Evolutionary conservation across 2,797 vertebrate genomes (phyloP).

Genomic region (Passerculus sandwichensis): DNA sequence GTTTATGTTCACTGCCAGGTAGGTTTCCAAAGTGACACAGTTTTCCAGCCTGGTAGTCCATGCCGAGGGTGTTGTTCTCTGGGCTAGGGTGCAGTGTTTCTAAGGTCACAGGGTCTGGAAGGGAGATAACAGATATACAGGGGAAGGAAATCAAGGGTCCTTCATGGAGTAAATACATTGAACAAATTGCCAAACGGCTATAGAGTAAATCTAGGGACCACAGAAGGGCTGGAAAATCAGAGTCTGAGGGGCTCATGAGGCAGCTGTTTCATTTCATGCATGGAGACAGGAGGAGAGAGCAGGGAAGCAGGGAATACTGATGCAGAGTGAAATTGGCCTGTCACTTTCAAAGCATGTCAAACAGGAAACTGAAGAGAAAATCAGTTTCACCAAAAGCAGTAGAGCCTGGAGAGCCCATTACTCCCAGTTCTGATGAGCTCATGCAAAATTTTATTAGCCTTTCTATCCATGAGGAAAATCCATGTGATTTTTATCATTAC

Average conservation of each 20-base stretch:
- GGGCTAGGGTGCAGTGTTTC: background rate
- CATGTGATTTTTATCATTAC: background rate
- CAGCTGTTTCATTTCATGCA: background rate
- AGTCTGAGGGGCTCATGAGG: background rate
- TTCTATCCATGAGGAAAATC: background rate
- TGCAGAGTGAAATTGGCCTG: background rate
- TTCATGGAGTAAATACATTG: background rate
- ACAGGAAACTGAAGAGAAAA: background rate
- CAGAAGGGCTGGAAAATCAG: background rate
- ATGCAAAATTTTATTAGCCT: background rate
- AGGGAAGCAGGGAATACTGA: background rate
- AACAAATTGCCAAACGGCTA: background rate
- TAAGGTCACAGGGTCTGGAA: background rate
- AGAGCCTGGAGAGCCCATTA: background rate
- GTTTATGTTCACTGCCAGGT: background rate
- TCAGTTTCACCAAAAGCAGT: background rate
- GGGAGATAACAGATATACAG: background rate
- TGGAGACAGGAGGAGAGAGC: background rate
- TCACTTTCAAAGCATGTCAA: background rate
- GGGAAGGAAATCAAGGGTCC: background rate
- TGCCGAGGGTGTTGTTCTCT: background rate
- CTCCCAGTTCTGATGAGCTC: background rate
- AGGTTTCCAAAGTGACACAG: background rate
- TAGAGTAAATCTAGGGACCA: background rate
- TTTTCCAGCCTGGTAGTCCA: background rate